A percentile compares a stretch with the other conserved stretches of the same genome.
Evolutionary conservation across 1,140 invertebrate genomes (phyloP).

Genomic region (Pachyrhynchus sulphureomaculatus): DNA sequence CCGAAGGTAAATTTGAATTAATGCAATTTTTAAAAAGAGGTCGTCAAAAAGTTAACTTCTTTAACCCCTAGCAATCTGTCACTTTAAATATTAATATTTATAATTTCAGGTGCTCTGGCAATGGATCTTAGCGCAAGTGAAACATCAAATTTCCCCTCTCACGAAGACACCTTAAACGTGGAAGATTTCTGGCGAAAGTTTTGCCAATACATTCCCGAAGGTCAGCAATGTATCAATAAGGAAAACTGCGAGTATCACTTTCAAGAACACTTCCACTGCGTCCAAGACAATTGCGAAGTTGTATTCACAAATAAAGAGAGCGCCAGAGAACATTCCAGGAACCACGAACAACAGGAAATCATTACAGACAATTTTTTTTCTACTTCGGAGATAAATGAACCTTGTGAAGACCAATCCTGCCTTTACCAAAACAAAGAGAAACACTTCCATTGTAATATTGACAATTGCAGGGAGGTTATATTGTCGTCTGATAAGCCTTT

Average conservation of each 20-base stretch:
- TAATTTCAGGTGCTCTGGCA: constrained; percentile 38
- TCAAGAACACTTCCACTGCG: constrained; percentile 80
- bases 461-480: constrained; percentile 83
- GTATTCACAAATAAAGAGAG: constrained; percentile 74
- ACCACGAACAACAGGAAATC: constrained; percentile 83
- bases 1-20: constrained; percentile 37
- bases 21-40: too few relatives aligned
- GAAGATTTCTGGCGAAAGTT: constrained; percentile 65
- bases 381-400: constrained; percentile 60
- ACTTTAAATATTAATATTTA: too few relatives aligned
- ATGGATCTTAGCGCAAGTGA: constrained; percentile 51
- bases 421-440: constrained; percentile 76
- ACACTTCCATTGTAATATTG: constrained; percentile 88
- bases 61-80: too few relatives aligned
- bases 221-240: constrained; percentile 54
- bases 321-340: constrained; percentile 80
- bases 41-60: too few relatives aligned
- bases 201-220: constrained; percentile 57
- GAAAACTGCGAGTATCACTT: constrained; percentile 70
- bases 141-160: constrained; percentile 35
- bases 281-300: constrained; percentile 65
- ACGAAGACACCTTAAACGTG: constrained; percentile 40
- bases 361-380: constrained; percentile 80
- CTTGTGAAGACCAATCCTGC: constrained; percentile 69
- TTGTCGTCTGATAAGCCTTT: constrained; percentile 82